Evolutionary conservation across 2,113 vertebrate genomes (phyloP), one percentile per base, ranked within the genome.

Genomic region (Zonotrichia leucophrys): DNA sequence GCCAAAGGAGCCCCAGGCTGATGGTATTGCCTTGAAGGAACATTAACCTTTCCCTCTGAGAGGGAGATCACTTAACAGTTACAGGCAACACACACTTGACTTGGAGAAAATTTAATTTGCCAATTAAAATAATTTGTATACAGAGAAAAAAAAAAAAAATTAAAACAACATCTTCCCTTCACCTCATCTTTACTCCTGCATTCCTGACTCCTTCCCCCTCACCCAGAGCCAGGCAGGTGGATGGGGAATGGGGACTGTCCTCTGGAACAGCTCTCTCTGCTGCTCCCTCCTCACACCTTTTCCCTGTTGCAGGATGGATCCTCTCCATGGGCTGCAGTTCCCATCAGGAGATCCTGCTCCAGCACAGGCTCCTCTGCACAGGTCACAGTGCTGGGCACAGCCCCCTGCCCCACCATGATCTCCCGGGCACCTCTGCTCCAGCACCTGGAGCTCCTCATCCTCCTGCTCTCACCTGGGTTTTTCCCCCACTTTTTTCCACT

Each of bases 171-270:
- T 5, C 7, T 81, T 74, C 23, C 33, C 14, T 46, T 70, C 30
- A 56, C 16, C 5, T 83, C 33, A 55, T 22, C 30, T 59, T 79
- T 44, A 18, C 5, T 77, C 16, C 42, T 62, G 49, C 28, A 23
- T 20, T 73, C 35, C 39, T 4, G 42, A 53, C 47, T 35, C 37
- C 37, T 74, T 37, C 20, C 2, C 11, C 44, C 44, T 62, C 21
- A 24, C 11, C 21, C 33, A 0, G 3, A 64, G 21, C 33, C 5
- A 0, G 9, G 11, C 42, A 60, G 60, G 5, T 3, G 21, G 13
- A 33, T 66, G 52, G 17, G n/a, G 37, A 89, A 49, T 13, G 24
- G n/a, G 11, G 16, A 16, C 12, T 62, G 21, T 11, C 12, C 7
- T 50, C 46, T 58, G 0, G 18, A 77, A 35, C 16, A 95, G 24